These are phyloP conservation scores for Linnaemya tessellans DNA, from an alignment of 2,888 invertebrate genomes.

Conservation along the genomic window DNA sequence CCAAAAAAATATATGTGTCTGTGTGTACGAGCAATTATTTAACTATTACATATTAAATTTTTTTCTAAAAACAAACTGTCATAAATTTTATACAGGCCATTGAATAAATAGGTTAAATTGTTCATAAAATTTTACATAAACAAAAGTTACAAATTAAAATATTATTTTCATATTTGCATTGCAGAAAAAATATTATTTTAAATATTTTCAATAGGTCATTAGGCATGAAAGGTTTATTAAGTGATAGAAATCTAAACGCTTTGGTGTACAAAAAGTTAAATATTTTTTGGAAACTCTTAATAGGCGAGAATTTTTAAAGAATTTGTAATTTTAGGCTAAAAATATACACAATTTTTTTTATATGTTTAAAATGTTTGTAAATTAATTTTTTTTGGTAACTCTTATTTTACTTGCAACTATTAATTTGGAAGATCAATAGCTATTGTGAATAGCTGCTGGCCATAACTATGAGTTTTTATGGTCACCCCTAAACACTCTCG, in stretches of 20 bases:
- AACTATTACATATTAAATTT: background rate
- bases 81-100: constrained; percentile 43
- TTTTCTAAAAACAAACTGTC: constrained; percentile 3
- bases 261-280: background rate
- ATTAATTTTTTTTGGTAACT: no score
- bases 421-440: no score
- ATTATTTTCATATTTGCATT: background rate
- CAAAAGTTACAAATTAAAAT: background rate
- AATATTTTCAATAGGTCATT: constrained; percentile 12
- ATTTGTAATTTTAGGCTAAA: background rate
- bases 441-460: no score
- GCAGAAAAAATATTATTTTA: background rate
- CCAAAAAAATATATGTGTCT: constrained; percentile 16
- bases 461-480: no score
- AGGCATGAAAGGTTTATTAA: background rate
- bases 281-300: background rate
- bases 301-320: background rate
- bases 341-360: no score
- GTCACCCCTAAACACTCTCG: no score
- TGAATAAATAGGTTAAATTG: constrained; percentile 27
- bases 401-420: no score
- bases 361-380: no score
- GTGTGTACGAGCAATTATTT: no score
- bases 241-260: constrained; percentile 10
- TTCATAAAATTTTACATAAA: constrained; percentile 21